Evolutionary conservation across 1,140 invertebrate genomes (phyloP).

Genomic region (Artemia franciscana): DNA sequence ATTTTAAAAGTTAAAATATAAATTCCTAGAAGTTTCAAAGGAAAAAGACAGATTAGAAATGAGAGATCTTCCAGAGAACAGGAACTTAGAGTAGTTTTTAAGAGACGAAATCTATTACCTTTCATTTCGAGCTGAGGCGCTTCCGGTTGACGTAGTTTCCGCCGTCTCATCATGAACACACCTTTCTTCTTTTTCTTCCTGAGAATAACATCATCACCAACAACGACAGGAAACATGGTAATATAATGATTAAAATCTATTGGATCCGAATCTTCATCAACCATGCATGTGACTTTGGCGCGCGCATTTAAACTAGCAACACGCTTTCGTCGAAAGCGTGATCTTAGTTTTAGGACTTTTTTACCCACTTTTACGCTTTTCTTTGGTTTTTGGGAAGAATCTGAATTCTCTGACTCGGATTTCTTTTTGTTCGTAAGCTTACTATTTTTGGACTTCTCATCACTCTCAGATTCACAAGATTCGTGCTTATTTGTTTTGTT

Average conservation of each 20-base stretch:
- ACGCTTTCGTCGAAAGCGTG: not conserved
- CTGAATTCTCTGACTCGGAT: not conserved
- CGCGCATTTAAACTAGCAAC: not conserved
- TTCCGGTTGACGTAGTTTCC: not conserved
- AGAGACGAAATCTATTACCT: too few species aligned
- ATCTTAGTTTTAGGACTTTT: not conserved
- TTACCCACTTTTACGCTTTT: not conserved
- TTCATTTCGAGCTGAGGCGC: not conserved
- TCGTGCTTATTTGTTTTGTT: too few species aligned
- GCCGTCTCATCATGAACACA: not conserved
- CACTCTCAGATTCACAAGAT: not conserved
- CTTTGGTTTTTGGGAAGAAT: not conserved
- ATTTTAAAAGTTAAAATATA: too few species aligned
- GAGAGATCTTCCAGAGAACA: too few species aligned
- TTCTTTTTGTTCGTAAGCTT: not conserved
- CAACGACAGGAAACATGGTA: not conserved
- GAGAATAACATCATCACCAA: not conserved
- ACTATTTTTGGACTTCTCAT: not conserved
- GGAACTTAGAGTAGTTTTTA: too few species aligned
- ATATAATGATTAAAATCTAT: not conserved
- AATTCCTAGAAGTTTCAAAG: too few species aligned
- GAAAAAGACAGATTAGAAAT: too few species aligned
- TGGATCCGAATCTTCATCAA: not conserved
- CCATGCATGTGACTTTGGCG: not conserved
- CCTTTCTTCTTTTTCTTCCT: not conserved